Evolutionary conservation across 2,888 invertebrate species (phyloP), one percentile per base, ranked within the genome.

Genomic region (Dryocosmus kuriphilus): DNA sequence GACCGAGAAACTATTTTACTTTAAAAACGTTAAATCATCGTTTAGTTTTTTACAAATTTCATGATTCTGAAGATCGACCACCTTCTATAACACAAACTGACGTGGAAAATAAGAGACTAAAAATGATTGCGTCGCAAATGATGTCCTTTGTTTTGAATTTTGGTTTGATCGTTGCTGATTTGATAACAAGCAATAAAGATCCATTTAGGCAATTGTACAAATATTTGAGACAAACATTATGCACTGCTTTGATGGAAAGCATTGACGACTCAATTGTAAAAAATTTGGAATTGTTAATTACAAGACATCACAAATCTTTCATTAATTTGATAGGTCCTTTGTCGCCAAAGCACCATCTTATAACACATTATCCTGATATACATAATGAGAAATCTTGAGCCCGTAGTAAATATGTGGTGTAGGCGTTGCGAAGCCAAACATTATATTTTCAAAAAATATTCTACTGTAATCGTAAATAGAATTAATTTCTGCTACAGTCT

Each of bases 391-490:
- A 1, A 35, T 30, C 51, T 67, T 71, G 78, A 75, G 7, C 80
- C 78, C 22, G 57, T 80, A 19, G 61, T 80, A 3, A 55, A 80
- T 74, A 60, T 65, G 24, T 77, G 55, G 61, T 77, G 71, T 2
- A 80, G 78, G 74, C 24, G 80, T 8, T 76, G 41, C 41, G 78
- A 80, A 35, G 27, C 41, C 0, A 78, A 78, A 30, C 78, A 78
- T 32, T 9, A 19, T 22, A 16, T 19, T 1, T 57, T 61, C 5
- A 74, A 74, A 60, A 60, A 74, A 32, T 74, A 74, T 60, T 22
- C 60, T 9, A 2, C 16, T 35, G 57, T 60, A 3, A 60, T 5
- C 0, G 22, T 22, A 30, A 74, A 60, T 22, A 22, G 55, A 24
- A 32, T 60, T 6, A 74, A 74, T 60, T 4, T 74, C 19, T 55